A percentile compares a stretch with the other conserved stretches of the same genome.
These are phyloP conservation scores for Pimephales promelas DNA, from an alignment of 2,113 vertebrate species.

Conservation along the genomic window DNA sequence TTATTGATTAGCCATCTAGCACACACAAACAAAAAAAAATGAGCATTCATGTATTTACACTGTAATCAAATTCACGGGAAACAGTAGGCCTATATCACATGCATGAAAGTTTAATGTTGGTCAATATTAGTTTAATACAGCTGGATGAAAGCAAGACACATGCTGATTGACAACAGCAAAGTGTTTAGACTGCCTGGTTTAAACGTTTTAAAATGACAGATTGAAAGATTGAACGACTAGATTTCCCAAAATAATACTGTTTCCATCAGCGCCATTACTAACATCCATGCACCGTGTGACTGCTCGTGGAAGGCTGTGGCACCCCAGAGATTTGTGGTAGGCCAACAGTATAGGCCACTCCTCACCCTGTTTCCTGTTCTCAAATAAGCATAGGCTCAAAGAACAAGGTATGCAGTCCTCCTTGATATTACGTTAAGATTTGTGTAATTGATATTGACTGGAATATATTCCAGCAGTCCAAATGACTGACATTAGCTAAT, in stretches of 20 bases:
- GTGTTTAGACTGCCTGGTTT: neutral
- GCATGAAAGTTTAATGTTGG: neutral
- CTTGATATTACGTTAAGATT: conserved; percentile 21
- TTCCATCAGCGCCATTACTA: neutral
- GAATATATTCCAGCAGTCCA: conserved; percentile 48
- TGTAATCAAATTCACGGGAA: neutral
- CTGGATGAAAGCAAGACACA: neutral
- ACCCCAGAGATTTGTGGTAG: neutral
- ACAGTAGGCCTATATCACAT: neutral
- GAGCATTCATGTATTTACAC: conserved; percentile 1
- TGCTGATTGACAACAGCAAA: conserved; percentile 1
- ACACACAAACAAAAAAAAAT: neutral
- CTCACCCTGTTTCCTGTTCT: conserved; percentile 2
- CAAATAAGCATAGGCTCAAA: neutral
- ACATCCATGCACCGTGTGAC: neutral
- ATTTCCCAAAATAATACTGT: conserved; percentile 11
- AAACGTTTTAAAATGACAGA: conserved; percentile 6
- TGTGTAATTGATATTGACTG: conserved; percentile 51
- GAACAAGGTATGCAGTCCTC: conserved; percentile 26
- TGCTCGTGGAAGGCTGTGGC: neutral
- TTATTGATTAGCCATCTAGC: neutral
- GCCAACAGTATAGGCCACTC: neutral
- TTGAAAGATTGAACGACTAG: conserved; percentile 1
- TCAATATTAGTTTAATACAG: conserved; percentile 8
- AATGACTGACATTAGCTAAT: conserved; percentile 58